Conservation (phyloP, 2,113 vertebrate species). For the Callospermophilus lateralis region DNA sequence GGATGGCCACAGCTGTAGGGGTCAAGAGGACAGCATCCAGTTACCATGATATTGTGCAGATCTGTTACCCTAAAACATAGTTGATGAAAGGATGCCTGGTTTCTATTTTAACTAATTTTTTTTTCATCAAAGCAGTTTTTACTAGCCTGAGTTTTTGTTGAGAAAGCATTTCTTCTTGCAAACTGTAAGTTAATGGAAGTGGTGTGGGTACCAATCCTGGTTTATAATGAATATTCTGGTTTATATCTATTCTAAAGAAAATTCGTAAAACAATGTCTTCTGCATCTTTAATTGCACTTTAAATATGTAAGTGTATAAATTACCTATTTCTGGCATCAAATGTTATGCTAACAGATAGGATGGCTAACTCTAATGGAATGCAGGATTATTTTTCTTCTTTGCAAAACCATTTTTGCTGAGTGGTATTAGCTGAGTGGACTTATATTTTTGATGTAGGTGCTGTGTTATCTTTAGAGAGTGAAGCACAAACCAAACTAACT, state of each 20-base stretch:
- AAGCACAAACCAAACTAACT: not conserved
- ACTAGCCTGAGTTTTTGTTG: not conserved
- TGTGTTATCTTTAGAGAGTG: not conserved
- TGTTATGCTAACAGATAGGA: not conserved
- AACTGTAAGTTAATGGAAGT: not conserved
- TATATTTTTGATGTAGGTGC: not conserved
- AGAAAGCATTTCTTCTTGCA: constrained; percentile 2
- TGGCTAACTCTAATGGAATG: not conserved
- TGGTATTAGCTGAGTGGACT: not conserved
- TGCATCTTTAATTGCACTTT: not conserved
- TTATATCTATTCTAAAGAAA: not conserved
- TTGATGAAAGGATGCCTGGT: not conserved
- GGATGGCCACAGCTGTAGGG: not conserved
- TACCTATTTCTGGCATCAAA: not conserved
- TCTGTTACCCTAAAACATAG: not conserved
- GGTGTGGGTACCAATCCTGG: no score
- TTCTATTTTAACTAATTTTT: not conserved
- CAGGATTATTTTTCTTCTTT: not conserved
- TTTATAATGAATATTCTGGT: not conserved
- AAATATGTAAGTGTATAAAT: not conserved
- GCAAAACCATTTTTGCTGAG: not conserved
- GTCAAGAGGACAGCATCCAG: not conserved
- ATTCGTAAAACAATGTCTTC: not conserved
- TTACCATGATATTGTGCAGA: not conserved
- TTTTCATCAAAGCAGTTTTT: not conserved